Evolutionary conservation across 1,140 invertebrate genomes (phyloP).

Genomic region (Plodia interpunctella): DNA sequence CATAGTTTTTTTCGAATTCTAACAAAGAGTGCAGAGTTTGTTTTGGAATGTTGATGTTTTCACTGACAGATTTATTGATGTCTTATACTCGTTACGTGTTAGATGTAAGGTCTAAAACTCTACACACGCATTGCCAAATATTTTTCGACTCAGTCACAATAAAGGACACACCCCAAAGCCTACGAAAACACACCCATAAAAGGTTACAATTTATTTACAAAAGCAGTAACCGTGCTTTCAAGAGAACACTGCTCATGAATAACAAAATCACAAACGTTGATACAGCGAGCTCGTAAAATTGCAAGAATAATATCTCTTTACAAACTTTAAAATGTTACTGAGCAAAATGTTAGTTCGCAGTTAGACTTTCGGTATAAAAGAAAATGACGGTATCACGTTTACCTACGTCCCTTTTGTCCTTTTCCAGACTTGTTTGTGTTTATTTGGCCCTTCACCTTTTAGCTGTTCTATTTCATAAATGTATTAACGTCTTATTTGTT

Average conservation of each 20-base stretch:
- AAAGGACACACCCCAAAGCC: neutral
- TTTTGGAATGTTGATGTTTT: too few species aligned
- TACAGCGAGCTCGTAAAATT: neutral
- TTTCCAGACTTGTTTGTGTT: slow-evolving; percentile 7
- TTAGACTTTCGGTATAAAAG: neutral
- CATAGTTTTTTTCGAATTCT: too few species aligned
- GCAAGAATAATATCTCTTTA: slow-evolving; percentile 4
- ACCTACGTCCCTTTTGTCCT: neutral
- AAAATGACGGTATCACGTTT: too few species aligned
- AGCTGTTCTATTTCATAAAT: slow-evolving; percentile 8
- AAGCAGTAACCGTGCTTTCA: neutral
- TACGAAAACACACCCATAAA: neutral
- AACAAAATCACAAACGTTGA: neutral
- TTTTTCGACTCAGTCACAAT: too few species aligned
- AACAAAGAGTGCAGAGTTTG: too few species aligned
- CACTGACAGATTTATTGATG: too few species aligned
- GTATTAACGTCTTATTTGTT: neutral
- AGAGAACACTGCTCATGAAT: neutral
- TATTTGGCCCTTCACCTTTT: slow-evolving; percentile 5
- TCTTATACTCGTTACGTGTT: too few species aligned
- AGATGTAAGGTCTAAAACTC: too few species aligned
- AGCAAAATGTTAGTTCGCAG: too few species aligned
- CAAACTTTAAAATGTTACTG: neutral
- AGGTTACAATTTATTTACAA: slow-evolving; percentile 1
- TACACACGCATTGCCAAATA: too few species aligned